These are phyloP conservation scores for Stenurella melanura DNA, from an alignment of 2,888 invertebrate species.

Conservation along the genomic window DNA sequence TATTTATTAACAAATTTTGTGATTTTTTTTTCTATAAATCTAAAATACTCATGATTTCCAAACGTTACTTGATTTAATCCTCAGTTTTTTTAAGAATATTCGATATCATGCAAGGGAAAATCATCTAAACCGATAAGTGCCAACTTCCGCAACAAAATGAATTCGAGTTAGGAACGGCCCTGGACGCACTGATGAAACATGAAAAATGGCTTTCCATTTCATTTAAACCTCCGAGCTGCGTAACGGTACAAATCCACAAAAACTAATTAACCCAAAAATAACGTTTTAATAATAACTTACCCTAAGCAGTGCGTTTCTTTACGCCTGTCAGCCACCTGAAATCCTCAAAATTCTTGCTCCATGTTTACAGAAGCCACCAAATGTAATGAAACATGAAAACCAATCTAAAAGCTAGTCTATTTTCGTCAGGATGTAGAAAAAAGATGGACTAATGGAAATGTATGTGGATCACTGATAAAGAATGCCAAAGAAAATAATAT, in stretches of 20 bases:
- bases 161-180: neutral
- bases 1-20: too few relatives aligned
- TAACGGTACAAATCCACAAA: conserved; percentile 24
- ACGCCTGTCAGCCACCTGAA: conserved; percentile 29
- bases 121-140: too few relatives aligned
- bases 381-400: conserved; percentile 12
- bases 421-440: conserved; percentile 7
- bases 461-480: neutral
- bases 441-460: neutral
- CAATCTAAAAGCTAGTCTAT: conserved; percentile 13
- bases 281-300: conserved; percentile 34
- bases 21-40: too few relatives aligned
- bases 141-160: too few relatives aligned
- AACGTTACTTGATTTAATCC: too few relatives aligned
- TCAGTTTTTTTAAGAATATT: too few relatives aligned
- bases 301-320: conserved; percentile 14
- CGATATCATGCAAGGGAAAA: too few relatives aligned
- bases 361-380: conserved; percentile 22
- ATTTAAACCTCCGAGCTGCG: neutral
- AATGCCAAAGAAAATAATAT: neutral
- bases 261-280: conserved; percentile 37
- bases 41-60: too few relatives aligned
- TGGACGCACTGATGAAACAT: neutral
- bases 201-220: conserved; percentile 14
- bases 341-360: conserved; percentile 30